Conservation (phyloP, 2,888 invertebrate genomes). For the Andrena minutula region DNA sequence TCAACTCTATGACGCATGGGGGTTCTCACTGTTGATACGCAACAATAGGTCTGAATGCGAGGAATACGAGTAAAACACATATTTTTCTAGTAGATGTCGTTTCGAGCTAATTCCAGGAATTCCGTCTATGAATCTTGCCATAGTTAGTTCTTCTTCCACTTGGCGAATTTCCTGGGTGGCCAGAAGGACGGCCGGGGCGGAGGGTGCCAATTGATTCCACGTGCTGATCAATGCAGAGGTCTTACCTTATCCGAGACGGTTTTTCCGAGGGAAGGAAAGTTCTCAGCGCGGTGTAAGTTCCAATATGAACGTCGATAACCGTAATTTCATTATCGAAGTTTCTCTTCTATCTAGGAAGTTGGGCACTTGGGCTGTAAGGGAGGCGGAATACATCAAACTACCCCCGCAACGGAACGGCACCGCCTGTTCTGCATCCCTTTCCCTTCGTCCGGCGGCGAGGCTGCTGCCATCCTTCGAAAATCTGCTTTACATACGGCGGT, state of each 20-base stretch:
- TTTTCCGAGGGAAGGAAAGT: slow-evolving; percentile 26
- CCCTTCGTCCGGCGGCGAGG: not conserved
- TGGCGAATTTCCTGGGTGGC: no score
- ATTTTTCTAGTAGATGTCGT: no score
- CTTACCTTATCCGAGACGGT: not conserved
- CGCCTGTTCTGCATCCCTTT: slow-evolving; percentile 26
- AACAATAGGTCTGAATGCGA: no score
- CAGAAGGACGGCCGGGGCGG: not conserved
- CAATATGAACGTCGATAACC: slow-evolving; percentile 63
- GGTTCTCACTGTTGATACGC: no score
- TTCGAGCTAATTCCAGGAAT: no score
- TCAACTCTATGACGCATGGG: no score
- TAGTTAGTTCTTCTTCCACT: no score
- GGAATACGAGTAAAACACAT: no score
- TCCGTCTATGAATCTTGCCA: no score
- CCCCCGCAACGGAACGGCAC: slow-evolving; percentile 34
- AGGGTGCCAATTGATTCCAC: slow-evolving; percentile 20
- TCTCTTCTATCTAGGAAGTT: slow-evolving; percentile 61
- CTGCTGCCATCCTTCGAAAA: not conserved
- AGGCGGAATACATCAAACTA: slow-evolving; percentile 65
- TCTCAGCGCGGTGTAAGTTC: slow-evolving; percentile 47
- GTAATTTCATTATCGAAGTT: slow-evolving; percentile 72
- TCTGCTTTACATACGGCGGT: slow-evolving; percentile 3
- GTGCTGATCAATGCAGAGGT: slow-evolving; percentile 8
- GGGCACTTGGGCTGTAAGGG: slow-evolving; percentile 46